Conservation (phyloP, 2,888 invertebrate genomes). For the Lathronympha strigana region DNA sequence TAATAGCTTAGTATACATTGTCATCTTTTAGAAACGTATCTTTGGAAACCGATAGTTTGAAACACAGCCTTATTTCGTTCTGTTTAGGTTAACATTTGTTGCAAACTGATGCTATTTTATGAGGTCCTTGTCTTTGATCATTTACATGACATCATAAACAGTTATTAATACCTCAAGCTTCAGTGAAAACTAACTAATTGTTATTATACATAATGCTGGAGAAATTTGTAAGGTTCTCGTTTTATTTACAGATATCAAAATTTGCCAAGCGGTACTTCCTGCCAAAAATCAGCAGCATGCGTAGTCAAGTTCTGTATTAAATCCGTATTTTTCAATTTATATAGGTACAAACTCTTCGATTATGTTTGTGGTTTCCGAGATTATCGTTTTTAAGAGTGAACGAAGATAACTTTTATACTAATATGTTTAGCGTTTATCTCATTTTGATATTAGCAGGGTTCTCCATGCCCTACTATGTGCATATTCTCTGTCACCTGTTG, state of each 20-base stretch:
- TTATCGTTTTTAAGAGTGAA: no score
- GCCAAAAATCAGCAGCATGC: no score
- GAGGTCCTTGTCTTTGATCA: conserved; percentile 45
- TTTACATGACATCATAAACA: conserved; percentile 48
- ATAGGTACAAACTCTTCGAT: no score
- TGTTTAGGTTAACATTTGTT: neutral
- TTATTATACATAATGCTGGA: conserved; percentile 56
- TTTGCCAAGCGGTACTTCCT: no score
- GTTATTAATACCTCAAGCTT: conserved; percentile 59
- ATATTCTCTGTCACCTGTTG: neutral
- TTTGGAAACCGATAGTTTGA: neutral
- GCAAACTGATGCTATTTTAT: neutral
- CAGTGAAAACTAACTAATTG: conserved; percentile 59
- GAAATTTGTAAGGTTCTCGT: conserved; percentile 49
- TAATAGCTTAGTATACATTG: neutral
- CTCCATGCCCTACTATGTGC: neutral
- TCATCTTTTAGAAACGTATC: conserved; percentile 7
- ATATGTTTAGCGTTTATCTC: no score
- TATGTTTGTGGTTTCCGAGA: no score
- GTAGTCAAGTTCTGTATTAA: no score
- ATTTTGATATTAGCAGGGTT: no score
- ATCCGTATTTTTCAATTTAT: no score
- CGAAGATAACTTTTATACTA: no score
- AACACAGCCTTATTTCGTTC: neutral
- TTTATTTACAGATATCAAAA: conserved; percentile 35